Base-by-base conservation (phyloP, 2,113 vertebrate genomes). In the Anolis sagrei region DNA sequence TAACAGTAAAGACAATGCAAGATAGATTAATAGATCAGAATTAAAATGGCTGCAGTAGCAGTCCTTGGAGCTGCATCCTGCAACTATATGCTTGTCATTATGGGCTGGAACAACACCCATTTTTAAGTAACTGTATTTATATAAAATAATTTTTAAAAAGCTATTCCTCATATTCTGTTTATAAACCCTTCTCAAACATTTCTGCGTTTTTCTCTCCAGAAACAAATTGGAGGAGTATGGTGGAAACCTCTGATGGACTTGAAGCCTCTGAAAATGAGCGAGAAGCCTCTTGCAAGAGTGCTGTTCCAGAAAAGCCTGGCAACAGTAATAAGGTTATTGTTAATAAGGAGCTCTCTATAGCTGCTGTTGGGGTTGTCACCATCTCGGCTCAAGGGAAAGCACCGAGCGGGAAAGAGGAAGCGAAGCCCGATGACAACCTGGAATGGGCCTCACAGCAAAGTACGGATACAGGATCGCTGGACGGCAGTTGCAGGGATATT, bases 191-290 rank as follows among this genome's bases (percentile, higher is more conserved):
- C 44, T 87, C n/a, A 77, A 84, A 86, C 32, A 80, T 89, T 32
- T 85, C 23, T 54, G 94, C 0, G 88, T 93, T 88, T 39, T 77
- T 90, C 90, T 72, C 91, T 91, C 6, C 94, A 99, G 99, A 99
- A 95, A 99, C 98, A 49, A 99, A 99, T 89, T 99, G 98, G 98
- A 98, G 99, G 95, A 99, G 95, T 88, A 99, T 99, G 98, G 98
- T 99, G 86, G 99, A 99, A 95, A 97, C 95, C 64, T 97, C 98
- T 7, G 99, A 99, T 87, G 97, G 97, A 49, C 90, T 96, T 27
- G 98, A 99, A 94, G 94, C 97, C 1, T 96, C 95, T 23, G 98
- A 98, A 95, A 95, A 95, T 0, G 97, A 97, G 92, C 95, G 89
- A 89, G 96, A 97, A 82, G 94, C 92, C 0, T 93, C 91, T 39